Base-by-base conservation (phyloP, 2,797 vertebrate genomes). In the Clarias fuscus region DNA sequence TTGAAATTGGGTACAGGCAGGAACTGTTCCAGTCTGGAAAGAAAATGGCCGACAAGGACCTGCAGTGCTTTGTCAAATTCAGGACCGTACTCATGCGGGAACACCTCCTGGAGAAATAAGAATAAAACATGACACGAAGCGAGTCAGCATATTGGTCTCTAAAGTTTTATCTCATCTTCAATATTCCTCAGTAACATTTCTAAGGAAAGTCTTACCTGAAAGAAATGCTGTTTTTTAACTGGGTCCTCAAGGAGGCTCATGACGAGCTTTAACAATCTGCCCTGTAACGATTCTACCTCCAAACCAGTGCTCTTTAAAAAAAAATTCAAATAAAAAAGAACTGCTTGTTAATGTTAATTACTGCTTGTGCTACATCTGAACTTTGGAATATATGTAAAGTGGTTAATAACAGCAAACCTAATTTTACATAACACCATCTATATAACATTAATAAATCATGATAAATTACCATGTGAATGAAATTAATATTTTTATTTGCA, bases 11-110 rank as follows among this genome's bases (percentile, higher is more conserved):
- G 86, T 30, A 87, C 83, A 13, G 83, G 86, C 18, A 87, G 48
- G 11, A 84, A 70, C 11, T 87, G 77, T 48, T 87, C 86, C 70
- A 87, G 65, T 68, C 86, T 87, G 70, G 86, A 87, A 4, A 87
- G 86, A 71, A 87, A 87, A 84, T 87, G 77, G 4, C 86, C 83
- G 17, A 87, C 86, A 33, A 87, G 62, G 48, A 81, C 83, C 64
- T 87, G 77, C 15, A 87, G 61, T 14, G 86, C 83, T 85, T 84
- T 84, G n/a, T 87, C 86, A 82, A 87, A 87, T 56, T 87, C 86
- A 81, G 83, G 77, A 22, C 86, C 86, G 17, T 82, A 87, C n/a
- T 87, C 86, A 43, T 67, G 11, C 33, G 86, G 86, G 53, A 81
- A 87, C 4, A 87, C 77, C 61, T 85, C 86, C 86, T 87, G n/a